phyloP scores from a whole-genome alignment of 2,888 invertebrate genomes.

The Nasonia oneida region DNA sequence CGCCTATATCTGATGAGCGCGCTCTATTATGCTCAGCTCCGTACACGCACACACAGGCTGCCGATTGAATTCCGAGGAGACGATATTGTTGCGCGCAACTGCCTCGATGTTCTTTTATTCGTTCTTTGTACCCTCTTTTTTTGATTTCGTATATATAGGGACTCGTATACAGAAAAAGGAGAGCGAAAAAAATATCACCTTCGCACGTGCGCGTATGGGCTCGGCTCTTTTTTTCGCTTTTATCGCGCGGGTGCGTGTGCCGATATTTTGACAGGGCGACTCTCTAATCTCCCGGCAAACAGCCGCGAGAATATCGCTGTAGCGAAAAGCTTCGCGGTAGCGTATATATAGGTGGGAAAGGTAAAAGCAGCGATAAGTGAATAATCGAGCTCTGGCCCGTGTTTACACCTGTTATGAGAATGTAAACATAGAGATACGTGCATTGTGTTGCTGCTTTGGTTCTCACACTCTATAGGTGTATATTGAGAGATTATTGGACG shows the following conservation, averaged over 20 bases:
- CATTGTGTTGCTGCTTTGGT: background rate
- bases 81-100: background rate
- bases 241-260: background rate
- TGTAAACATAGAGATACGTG: conserved; percentile 13
- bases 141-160: no score
- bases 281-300: conserved; percentile 9
- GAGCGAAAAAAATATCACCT: no score
- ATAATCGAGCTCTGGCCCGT: background rate
- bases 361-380: background rate
- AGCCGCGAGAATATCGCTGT: background rate
- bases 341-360: background rate
- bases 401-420: conserved; percentile 37
- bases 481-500: no score
- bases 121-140: no score
- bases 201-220: background rate
- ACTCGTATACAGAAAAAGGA: no score
- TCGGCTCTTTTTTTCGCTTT: background rate
- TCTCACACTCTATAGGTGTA: background rate
- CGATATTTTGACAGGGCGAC: conserved; percentile 31
- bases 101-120: background rate
- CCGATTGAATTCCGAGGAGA: background rate
- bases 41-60: background rate
- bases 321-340: background rate
- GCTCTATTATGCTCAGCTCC: background rate
- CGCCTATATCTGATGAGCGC: conserved; percentile 31